Evolutionary conservation across 2,888 invertebrate genomes (phyloP), one percentile per base, ranked within the genome.

Genomic region (Stenoptilia bipunctidactyla): DNA sequence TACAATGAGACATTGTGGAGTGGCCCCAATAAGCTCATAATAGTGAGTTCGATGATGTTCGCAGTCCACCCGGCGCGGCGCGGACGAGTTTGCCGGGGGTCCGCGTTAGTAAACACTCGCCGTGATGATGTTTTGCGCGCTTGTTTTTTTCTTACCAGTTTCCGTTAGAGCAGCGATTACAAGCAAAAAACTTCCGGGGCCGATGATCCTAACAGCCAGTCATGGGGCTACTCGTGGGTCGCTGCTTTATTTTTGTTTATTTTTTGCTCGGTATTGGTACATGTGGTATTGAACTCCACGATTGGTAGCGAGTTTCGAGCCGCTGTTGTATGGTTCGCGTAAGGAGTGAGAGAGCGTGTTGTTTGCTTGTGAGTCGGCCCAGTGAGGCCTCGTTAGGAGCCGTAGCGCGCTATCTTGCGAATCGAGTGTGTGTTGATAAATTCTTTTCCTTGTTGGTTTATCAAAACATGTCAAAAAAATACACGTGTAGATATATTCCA

Each of bases 261-360:
- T 55, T 49, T 61, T 56, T 52, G 51, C 56, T 51, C 42, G 4
- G 2, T 52, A 50, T 56, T 60, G 55, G 60, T 56, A 51, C 53
- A 45, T 55, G 57, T 61, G 66, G 56, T 66, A 61, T 69, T 66
- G 67, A 68, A 63, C 64, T 56, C 50, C 51, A 51, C 20, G 20
- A 20, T 20, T 20, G 8, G 8, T 20, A 5, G 3, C 20, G 47
- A 20, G 8, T 20, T 20, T 20, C 20, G 47, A 48, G 48, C 46
- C 46, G 47, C 43, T 48, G 45, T 43, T 40, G 47, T 48, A 50
- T 49, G 47, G 45, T 52, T 50, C 51, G 58, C 58, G 58, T 63
- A 54, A 54, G 55, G 56, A 66, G 73, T 73, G 75, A 76, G 71
- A 62, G 61, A 64, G 56, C 60, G 57, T 58, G 61, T 61, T 73